Evolutionary conservation across 2,888 invertebrate genomes (phyloP), one percentile per base, ranked within the genome.

Genomic region (Epinotia bilunana): DNA sequence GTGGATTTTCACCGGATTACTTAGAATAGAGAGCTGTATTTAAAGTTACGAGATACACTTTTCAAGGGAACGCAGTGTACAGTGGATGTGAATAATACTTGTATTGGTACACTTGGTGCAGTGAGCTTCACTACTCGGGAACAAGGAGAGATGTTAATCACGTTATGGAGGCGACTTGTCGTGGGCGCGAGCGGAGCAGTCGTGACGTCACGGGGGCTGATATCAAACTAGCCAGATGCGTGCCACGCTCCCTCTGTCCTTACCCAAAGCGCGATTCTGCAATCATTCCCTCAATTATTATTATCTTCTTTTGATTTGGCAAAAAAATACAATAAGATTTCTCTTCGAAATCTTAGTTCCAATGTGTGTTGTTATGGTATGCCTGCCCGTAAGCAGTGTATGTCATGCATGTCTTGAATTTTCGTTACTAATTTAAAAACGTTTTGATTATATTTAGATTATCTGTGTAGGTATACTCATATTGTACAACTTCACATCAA

Each of bases 201-300:
- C 81, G 87, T 88, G 93, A 90, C 91, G 91, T 91, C 91, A 88
- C 92, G 91, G 84, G 83, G 81, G 91, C 92, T 88, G 92, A 88
- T 91, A 91, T 89, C 91, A 91, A 92, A 94, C 93, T 94, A 93
- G 91, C 88, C 89, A 88, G 93, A 91, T 90, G 91, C 91, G 92
- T 91, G 89, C 90, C 88, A 89, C 90, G 89, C 91, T 91, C 91
- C 87, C 91, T 88, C 90, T 87, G 88, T 86, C 88, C 90, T 89
- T 83, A 82, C 84, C 84, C 83, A 84, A 82, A 83, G 93, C 80
- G 86, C 78, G 85, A 93, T 93, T 93, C 93, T 89, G 89, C 89
- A 85, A 89, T 82, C 79, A 80, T 82, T 83, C 83, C 79, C 79
- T 79, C 83, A 80, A 80, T 74, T 43, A 64, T 75, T 72, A 46